Percentiles rank a stretch among this genome's conserved stretches.
phyloP scores from a whole-genome alignment of 2,888 invertebrate genomes.

The Eulithis testata region DNA sequence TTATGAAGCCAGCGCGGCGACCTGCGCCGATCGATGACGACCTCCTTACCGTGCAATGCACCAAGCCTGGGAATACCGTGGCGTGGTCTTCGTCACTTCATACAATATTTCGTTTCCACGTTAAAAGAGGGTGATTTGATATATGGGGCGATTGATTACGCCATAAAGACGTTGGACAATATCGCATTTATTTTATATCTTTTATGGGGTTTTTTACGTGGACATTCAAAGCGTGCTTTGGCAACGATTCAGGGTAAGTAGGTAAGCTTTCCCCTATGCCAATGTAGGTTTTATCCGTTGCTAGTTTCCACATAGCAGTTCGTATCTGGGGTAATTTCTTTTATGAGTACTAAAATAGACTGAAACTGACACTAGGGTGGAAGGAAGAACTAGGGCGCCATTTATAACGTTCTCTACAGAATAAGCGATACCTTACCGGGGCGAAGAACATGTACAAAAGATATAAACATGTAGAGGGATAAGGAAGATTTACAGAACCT shows the following conservation, averaged over 20 bases:
- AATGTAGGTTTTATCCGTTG: slow-evolving; percentile 9
- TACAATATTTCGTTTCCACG: slow-evolving; percentile 29
- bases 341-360: slow-evolving; percentile 27
- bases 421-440: slow-evolving; percentile 8
- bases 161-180: not conserved
- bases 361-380: slow-evolving; percentile 21
- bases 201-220: not conserved
- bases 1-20: slow-evolving; percentile 59
- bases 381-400: slow-evolving; percentile 21
- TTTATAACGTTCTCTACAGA: slow-evolving; percentile 18
- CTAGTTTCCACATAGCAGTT: slow-evolving; percentile 17
- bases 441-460: not conserved
- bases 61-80: slow-evolving; percentile 70
- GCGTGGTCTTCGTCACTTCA: slow-evolving; percentile 41
- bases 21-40: slow-evolving; percentile 76
- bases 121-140: slow-evolving; percentile 11
- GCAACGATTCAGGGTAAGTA: not conserved
- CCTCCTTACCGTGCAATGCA: slow-evolving; percentile 82
- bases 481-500: not conserved
- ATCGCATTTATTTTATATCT: not conserved
- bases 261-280: slow-evolving; percentile 5
- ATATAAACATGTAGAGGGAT: not conserved
- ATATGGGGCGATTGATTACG: slow-evolving; percentile 10
- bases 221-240: not conserved
- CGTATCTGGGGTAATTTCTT: slow-evolving; percentile 26